These are phyloP conservation scores for Carcina quercana DNA, from an alignment of 2,888 invertebrate species.

Conservation along the genomic window DNA sequence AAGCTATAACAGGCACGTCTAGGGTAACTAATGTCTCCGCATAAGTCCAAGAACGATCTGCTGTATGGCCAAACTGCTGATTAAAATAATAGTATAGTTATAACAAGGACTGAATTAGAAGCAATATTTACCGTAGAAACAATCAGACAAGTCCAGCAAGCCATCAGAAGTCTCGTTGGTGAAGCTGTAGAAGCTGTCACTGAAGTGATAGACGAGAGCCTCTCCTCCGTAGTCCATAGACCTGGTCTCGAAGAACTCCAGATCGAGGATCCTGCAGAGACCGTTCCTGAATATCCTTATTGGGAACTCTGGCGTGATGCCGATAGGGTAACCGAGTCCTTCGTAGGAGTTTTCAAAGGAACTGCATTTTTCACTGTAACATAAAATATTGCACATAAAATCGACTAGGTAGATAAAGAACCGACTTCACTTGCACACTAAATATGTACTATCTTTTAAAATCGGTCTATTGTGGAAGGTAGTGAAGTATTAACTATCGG, in stretches of 20 bases:
- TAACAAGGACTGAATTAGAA: no score
- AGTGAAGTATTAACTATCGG: neutral
- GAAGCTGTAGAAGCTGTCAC: constrained; percentile 74
- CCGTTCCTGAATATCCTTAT: constrained; percentile 81
- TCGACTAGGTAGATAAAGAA: no score
- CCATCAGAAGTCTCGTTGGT: constrained; percentile 79
- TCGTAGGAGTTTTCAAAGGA: constrained; percentile 80
- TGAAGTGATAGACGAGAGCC: constrained; percentile 75
- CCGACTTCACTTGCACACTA: neutral
- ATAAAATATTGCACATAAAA: no score
- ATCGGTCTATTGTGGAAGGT: neutral
- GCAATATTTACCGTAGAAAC: constrained; percentile 75
- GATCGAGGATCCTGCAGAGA: constrained; percentile 81
- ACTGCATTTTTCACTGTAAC: constrained; percentile 76
- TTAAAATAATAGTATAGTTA: no score
- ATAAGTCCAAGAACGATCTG: no score
- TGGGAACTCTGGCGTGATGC: constrained; percentile 61
- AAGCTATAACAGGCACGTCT: no score
- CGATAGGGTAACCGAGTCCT: constrained; percentile 80
- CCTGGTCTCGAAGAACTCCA: constrained; percentile 31
- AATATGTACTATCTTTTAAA: neutral
- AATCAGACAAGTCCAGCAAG: constrained; percentile 71
- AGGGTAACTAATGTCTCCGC: no score
- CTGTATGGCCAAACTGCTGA: no score
- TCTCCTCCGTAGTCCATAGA: constrained; percentile 62